Conservation (phyloP, 2,113 vertebrate species). For the Centropus unirufus region DNA sequence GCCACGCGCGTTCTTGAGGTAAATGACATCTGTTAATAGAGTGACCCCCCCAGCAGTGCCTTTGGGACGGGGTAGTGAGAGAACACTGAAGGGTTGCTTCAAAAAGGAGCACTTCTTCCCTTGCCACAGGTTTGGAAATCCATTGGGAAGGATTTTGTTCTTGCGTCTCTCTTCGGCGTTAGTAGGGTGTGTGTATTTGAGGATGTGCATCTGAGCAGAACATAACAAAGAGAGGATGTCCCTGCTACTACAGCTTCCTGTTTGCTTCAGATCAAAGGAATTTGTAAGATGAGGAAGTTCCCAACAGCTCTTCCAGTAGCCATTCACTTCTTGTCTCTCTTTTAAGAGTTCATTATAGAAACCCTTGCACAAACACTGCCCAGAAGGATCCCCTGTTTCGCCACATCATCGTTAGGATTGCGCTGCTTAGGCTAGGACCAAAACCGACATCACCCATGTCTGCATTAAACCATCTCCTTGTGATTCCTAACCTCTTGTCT, state of each 20-base stretch:
- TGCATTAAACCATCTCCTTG: background rate
- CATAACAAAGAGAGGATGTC: conserved; percentile 41
- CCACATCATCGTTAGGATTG: background rate
- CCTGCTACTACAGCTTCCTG: conserved; percentile 37
- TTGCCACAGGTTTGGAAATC: background rate
- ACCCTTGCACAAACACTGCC: background rate
- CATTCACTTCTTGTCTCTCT: background rate
- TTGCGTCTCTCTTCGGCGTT: background rate
- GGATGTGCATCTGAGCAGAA: background rate
- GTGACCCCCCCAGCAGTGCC: background rate
- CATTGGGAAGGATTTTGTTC: background rate
- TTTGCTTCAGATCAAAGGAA: conserved; percentile 36
- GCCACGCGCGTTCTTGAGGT: background rate
- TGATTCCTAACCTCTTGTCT: background rate
- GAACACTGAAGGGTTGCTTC: background rate
- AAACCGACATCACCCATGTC: background rate
- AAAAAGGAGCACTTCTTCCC: background rate
- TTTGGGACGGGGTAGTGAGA: background rate
- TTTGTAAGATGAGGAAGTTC: background rate
- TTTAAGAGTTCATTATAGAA: background rate
- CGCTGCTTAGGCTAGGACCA: background rate
- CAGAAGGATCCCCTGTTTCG: background rate
- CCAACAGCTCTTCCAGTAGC: background rate
- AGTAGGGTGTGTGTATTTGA: background rate
- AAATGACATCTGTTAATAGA: background rate